Conservation (phyloP, 2,888 invertebrate species). For the Siphlonurus alternatus region DNA sequence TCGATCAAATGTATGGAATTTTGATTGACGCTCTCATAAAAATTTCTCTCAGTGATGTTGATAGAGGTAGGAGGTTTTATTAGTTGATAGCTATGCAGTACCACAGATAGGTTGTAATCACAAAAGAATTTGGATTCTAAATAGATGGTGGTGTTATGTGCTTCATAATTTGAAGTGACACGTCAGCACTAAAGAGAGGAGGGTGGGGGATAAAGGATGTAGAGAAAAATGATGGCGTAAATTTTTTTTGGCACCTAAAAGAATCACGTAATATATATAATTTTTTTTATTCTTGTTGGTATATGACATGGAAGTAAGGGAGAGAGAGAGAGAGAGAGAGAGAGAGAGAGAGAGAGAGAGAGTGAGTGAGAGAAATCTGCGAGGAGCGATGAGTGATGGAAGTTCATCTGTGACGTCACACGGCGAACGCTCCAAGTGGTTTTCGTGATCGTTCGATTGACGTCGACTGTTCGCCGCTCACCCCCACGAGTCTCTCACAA, state of each 20-base stretch:
- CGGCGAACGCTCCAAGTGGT: neutral
- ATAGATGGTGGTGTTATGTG: too few relatives aligned
- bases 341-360: neutral
- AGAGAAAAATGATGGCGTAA: neutral
- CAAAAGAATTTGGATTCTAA: too few relatives aligned
- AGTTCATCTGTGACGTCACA: neutral
- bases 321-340: neutral
- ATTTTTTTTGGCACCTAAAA: neutral
- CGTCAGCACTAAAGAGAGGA: neutral
- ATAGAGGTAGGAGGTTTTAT: too few relatives aligned
- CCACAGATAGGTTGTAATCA: too few relatives aligned
- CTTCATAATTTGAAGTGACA: neutral
- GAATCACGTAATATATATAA: neutral
- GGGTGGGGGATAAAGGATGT: neutral
- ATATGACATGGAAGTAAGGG: neutral
- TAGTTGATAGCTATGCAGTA: too few relatives aligned
- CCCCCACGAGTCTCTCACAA: neutral
- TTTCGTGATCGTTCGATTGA: neutral
- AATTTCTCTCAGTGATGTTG: too few relatives aligned
- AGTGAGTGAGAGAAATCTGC: neutral
- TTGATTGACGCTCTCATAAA: too few relatives aligned
- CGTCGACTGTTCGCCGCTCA: neutral
- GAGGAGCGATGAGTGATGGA: neutral
- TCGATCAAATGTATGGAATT: too few relatives aligned
- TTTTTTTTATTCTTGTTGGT: neutral